Evolutionary conservation across 2,113 vertebrate genomes (phyloP).

Genomic region (Ciconia stormi): DNA sequence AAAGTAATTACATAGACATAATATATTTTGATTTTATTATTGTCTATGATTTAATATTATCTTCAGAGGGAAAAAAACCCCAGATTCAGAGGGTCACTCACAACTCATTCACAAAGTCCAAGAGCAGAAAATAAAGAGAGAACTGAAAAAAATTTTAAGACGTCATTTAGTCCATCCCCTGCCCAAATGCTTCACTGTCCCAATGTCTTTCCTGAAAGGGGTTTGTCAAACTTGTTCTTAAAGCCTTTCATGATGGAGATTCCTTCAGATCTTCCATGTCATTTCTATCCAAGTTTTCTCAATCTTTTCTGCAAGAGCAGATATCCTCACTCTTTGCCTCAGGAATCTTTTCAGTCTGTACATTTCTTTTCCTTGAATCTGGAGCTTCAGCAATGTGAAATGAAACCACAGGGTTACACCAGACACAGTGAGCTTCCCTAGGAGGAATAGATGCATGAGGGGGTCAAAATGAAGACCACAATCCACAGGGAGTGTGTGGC

Average conservation of each 20-base stretch:
- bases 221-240: background rate
- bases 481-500: background rate
- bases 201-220: background rate
- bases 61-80: background rate
- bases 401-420: background rate
- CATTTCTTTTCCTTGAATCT: background rate
- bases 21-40: background rate
- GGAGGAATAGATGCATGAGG: accelerated
- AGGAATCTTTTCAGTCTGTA: background rate
- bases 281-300: background rate
- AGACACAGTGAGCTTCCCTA: background rate
- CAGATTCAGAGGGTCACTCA: background rate
- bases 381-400: background rate
- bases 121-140: background rate
- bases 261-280: background rate
- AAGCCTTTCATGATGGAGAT: background rate
- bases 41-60: background rate
- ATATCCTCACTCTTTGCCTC: background rate
- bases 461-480: background rate
- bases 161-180: background rate
- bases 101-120: background rate
- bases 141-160: background rate
- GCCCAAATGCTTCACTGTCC: background rate
- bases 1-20: background rate
- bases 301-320: background rate